Conservation (phyloP, 2,113 vertebrate species). For the Propithecus coquereli region DNA sequence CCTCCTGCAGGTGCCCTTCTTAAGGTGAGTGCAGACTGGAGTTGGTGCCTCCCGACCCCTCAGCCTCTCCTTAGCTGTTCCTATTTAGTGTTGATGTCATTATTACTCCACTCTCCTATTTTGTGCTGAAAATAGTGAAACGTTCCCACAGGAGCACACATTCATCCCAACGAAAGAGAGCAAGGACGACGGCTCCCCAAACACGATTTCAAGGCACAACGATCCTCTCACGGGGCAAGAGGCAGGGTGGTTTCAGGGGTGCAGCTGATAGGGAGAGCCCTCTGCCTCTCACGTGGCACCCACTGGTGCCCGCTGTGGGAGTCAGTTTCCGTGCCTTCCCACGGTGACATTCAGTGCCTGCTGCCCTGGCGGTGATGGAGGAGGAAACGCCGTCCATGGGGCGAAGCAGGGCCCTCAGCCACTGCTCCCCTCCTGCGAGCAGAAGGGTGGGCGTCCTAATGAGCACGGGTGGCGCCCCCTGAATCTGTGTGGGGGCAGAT, state of each 20-base stretch:
- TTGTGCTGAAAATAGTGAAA: neutral
- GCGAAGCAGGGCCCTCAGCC: neutral
- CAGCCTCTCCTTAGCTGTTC: neutral
- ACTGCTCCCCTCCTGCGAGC: neutral
- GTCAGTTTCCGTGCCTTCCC: neutral
- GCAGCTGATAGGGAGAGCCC: neutral
- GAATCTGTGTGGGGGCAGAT: neutral
- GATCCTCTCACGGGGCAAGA: neutral
- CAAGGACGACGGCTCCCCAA: neutral
- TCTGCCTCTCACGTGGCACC: fast-evolving
- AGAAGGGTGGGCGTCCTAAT: neutral
- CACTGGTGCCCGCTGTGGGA: fast-evolving
- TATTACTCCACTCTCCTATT: neutral
- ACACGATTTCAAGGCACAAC: neutral
- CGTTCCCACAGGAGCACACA: fast-evolving
- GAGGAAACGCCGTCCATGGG: neutral
- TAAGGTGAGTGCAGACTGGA: neutral
- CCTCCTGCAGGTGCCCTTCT: too few species aligned
- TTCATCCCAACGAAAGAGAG: neutral
- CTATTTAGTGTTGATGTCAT: neutral
- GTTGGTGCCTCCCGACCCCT: neutral
- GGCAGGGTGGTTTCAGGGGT: neutral
- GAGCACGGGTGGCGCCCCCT: fast-evolving
- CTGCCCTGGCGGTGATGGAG: neutral
- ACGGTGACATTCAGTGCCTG: fast-evolving